A percentile compares a stretch with the other conserved stretches of the same genome.
Conservation (phyloP, 2,113 vertebrate species). For the Takifugu flavidus region DNA sequence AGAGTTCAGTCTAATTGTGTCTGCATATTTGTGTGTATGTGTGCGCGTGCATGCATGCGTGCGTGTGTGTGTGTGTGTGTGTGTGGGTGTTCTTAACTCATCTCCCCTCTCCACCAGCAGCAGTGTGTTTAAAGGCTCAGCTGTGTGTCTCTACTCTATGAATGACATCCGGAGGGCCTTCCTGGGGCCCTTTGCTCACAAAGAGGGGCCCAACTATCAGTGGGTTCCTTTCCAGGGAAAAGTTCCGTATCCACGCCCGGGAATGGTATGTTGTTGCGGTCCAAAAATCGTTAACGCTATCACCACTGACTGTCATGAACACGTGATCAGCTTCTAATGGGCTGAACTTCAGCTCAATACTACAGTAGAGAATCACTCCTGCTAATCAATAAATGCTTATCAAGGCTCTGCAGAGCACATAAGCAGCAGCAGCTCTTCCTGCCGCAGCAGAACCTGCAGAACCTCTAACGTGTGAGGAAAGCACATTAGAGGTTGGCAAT, state of each 20-base stretch:
- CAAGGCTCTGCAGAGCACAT: constrained; percentile 25
- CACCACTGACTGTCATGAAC: neutral
- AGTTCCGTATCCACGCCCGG: constrained; percentile 94
- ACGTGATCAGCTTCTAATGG: constrained; percentile 4
- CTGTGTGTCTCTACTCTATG: constrained; percentile 94
- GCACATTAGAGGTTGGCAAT: constrained; percentile 8
- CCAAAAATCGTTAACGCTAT: neutral
- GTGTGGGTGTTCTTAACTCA: constrained; percentile 39
- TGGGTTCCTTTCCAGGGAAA: constrained; percentile 96
- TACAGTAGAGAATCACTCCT: constrained; percentile 5
- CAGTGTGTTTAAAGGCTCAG: constrained; percentile 91
- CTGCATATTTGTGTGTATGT: constrained; percentile 8
- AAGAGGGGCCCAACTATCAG: constrained; percentile 95
- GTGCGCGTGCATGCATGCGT: neutral
- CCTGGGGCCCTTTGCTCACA: constrained; percentile 96
- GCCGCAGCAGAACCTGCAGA: constrained; percentile 32
- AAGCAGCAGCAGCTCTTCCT: constrained; percentile 44
- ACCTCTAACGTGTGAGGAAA: constrained; percentile 1
- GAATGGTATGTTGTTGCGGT: constrained; percentile 82
- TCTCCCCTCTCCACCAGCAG: constrained; percentile 72
- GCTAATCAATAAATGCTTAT: constrained; percentile 43
- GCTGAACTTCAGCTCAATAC: constrained; percentile 13
- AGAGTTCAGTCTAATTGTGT: constrained; percentile 37
- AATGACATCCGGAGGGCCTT: constrained; percentile 93
- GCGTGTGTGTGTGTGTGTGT: constrained; percentile 3